Evolutionary conservation across 2,797 vertebrate species (phyloP).

Genomic region (Gambusia yucatana): DNA sequence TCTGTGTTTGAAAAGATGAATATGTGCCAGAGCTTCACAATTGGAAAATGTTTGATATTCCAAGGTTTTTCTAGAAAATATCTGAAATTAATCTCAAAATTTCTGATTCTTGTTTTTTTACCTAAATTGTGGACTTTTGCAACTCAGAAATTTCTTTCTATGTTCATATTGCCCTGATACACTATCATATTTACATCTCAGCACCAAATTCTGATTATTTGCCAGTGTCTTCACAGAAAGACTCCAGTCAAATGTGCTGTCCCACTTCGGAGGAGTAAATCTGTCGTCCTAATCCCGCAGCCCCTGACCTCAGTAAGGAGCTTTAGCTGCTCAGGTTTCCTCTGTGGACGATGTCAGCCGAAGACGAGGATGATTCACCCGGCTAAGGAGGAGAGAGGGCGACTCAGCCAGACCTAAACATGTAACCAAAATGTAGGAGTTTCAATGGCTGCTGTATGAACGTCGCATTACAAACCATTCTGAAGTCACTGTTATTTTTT

Average conservation of each 20-base stretch:
- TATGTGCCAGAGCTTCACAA: no score
- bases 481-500: not conserved
- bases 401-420: not conserved
- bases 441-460: not conserved
- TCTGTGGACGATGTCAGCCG: constrained; percentile 28
- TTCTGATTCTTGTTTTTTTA: no score
- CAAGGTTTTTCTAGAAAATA: no score
- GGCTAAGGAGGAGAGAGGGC: not conserved
- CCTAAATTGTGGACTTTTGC: not conserved
- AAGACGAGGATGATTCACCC: constrained; percentile 18
- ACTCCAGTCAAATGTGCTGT: constrained; percentile 6
- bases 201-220: not conserved
- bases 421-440: not conserved
- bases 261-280: constrained; percentile 56
- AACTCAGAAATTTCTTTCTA: not conserved
- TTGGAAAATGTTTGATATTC: no score
- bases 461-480: not conserved
- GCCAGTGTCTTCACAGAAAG: not conserved
- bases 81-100: no score
- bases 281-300: constrained; percentile 58
- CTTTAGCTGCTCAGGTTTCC: constrained; percentile 60
- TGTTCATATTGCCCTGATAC: not conserved
- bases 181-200: not conserved
- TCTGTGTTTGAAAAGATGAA: no score
- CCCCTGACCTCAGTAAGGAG: constrained; percentile 61